Base-by-base conservation (phyloP, 2,113 vertebrate species). In the Cariama cristata region DNA sequence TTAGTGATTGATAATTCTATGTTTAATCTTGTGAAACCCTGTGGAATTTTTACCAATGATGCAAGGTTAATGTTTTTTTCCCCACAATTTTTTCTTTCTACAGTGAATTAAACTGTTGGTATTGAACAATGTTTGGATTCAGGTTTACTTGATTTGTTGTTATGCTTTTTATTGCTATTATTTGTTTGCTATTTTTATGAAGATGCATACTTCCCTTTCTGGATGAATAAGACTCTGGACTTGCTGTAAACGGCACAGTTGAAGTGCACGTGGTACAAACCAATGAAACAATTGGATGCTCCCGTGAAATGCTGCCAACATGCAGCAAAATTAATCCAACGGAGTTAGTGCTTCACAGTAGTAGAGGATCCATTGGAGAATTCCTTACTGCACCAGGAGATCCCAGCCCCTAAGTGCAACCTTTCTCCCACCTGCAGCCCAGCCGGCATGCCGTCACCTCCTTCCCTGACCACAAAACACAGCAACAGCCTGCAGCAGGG, bases 401-500 rank as follows among this genome's bases (percentile, higher is more conserved):
- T 52, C 8, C 64, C 49, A 74, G 38, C 20, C 77, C 56, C 13
- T 33, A 38, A 15, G 24, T 17, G 26, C 27, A 75, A 5, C 13
- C 40, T 47, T 73, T 16, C 24, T 73, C 30, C 23, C n/a, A 32
- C 2, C 30, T 62, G 67, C n/a, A 76, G 56, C 71, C 26, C 38
- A 59, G 35, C 7, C 52, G 71, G 38, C 19, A 1, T 11, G 24
- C n/a, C 0, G 0, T 44, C 42, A 17, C 21, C 27, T 75, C 47
- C 60, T 30, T 40, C 38, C 68, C 50, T 11, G 24, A 40, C 35
- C n/a, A 19, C 52, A 63, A 49, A 69, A 44, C 18, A 26, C 28
- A 7, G 27, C 4, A 3, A 14, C 35, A 60, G 52, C 27, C 59
- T 32, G 60, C 47, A 81, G 68, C 88, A 60, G 75, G 42, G 73